Percentiles rank a stretch among this genome's conserved stretches.
phyloP scores from a whole-genome alignment of 37 sponge, comb jelly and placozoan species.

The Ephydatia muelleri region DNA sequence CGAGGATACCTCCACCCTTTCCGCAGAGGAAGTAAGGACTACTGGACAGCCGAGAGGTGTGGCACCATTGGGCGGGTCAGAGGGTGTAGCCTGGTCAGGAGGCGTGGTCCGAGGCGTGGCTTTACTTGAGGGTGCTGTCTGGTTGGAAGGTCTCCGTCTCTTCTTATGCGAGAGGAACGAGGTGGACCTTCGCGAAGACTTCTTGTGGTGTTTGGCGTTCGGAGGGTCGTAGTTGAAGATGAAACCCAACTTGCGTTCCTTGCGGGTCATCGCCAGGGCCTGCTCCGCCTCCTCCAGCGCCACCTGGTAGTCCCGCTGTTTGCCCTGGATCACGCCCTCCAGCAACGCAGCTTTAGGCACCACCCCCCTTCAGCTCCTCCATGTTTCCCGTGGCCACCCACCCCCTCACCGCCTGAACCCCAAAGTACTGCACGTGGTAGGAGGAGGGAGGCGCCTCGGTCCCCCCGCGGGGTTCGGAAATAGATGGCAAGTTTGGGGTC shows the following conservation, averaged over 20 bases:
- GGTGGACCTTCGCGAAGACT: neutral
- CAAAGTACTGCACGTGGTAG: slow-evolving; percentile 79
- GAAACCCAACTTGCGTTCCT: slow-evolving; percentile 60
- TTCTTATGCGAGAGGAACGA: neutral
- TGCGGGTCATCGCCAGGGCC: slow-evolving; percentile 33
- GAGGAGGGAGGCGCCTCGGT: neutral
- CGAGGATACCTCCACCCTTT: neutral
- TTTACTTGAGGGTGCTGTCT: neutral
- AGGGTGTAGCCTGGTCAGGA: neutral
- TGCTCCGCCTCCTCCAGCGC: slow-evolving; percentile 40
- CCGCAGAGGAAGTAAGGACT: neutral
- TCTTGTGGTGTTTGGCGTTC: neutral
- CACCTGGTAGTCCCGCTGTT: slow-evolving; percentile 29
- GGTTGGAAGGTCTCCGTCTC: neutral
- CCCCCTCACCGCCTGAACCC: slow-evolving; percentile 48
- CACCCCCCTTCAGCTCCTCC: neutral
- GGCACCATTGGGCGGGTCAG: neutral
- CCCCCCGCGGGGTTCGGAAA: slow-evolving; percentile 9
- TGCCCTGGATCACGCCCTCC: slow-evolving; percentile 33
- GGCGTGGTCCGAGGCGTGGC: neutral
- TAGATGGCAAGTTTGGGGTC: slow-evolving; percentile 58
- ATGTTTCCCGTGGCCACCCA: slow-evolving; percentile 37
- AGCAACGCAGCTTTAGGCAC: neutral
- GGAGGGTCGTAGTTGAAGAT: slow-evolving; percentile 58
- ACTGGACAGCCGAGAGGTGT: too few species aligned